A percentile compares a stretch with the other conserved stretches of the same genome.
phyloP scores from a whole-genome alignment of 2,888 invertebrate species.

The Chironomus tentans region DNA sequence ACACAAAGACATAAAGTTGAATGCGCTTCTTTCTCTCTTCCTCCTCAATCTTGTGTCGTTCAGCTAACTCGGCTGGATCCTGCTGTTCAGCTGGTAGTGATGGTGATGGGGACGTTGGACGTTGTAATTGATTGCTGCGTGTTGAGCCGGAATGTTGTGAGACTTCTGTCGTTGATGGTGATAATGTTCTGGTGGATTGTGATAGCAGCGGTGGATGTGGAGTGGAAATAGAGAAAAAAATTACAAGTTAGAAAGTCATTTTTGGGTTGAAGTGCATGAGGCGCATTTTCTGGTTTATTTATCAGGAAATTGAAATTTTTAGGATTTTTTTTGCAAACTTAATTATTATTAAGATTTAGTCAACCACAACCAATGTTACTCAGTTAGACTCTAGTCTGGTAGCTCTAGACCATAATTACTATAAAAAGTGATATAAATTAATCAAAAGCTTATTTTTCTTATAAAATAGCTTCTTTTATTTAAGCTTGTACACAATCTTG shows the following conservation, averaged over 20 bases:
- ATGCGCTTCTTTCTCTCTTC: constrained; percentile 90
- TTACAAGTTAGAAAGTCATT: neutral
- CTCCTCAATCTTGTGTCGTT: constrained; percentile 91
- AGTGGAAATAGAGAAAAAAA: neutral
- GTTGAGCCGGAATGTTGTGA: constrained; percentile 51
- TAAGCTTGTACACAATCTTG: too few relatives aligned
- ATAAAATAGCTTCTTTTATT: too few relatives aligned
- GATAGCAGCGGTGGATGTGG: neutral
- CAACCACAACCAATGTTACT: too few relatives aligned
- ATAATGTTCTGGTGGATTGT: constrained; percentile 43
- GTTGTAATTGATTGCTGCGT: constrained; percentile 57
- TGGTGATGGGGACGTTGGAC: constrained; percentile 83
- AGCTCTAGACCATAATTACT: too few relatives aligned
- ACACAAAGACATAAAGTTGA: constrained; percentile 96
- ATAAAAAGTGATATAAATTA: too few relatives aligned
- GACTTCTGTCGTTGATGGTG: constrained; percentile 52
- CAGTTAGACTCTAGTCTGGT: too few relatives aligned
- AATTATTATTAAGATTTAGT: too few relatives aligned
- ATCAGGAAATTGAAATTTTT: too few relatives aligned
- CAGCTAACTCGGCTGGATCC: constrained; percentile 43
- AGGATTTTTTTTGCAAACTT: too few relatives aligned
- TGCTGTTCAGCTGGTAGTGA: constrained; percentile 71
- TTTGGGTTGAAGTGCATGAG: neutral
- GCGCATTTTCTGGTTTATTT: neutral
- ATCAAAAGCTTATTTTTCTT: too few relatives aligned